Base-by-base conservation (phyloP, 1,140 invertebrate species). In the Nebria ingens region DNA sequence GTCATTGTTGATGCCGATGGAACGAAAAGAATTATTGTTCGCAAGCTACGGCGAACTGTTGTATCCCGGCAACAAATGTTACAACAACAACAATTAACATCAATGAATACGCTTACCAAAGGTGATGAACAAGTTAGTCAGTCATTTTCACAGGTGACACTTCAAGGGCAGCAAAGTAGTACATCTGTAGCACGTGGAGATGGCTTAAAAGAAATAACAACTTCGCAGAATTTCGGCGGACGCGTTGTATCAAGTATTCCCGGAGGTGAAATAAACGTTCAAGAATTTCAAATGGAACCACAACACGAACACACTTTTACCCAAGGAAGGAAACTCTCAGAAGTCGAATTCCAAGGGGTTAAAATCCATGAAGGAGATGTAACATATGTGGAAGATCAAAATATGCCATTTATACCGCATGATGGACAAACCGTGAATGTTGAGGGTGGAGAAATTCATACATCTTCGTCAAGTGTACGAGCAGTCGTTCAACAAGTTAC, bases 401-500 rank as follows among this genome's bases (percentile, higher is more conserved):
- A 78, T 72, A 52, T 76, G 70, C 23, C 73, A 68, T 20, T 67
- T 52, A 17, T 68, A 6, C 59, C 63, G 22, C 34, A 51, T 2
- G 55, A 59, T 40, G 52, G 58, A 11, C 52, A 63, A 42, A 29
- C 61, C n/a, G 51, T 60, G 11, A 9, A n/a, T n/a, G 53, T 62
- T 6, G 70, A 71, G 23, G 63, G 61, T 11, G 68, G 67, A 11
- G 73, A 74, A 25, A 73, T 72, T 34, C 71, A 72, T 53, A 72
- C 72, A 2, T 72, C 71, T 21, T 73, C 77, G 9, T 83, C 84
- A 9, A 84, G 78, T 60, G 80, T 89, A 0, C 80, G 81, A 21
- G 83, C 86, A 15, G 81, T 89, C 6, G 84, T 89, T 4, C 84
- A 89, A 62, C 85, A 89, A 73, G 84, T 89, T 2, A 87, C 83